These are phyloP conservation scores for Euleptes europaea DNA, from an alignment of 2,113 vertebrate species.

Conservation along the genomic window DNA sequence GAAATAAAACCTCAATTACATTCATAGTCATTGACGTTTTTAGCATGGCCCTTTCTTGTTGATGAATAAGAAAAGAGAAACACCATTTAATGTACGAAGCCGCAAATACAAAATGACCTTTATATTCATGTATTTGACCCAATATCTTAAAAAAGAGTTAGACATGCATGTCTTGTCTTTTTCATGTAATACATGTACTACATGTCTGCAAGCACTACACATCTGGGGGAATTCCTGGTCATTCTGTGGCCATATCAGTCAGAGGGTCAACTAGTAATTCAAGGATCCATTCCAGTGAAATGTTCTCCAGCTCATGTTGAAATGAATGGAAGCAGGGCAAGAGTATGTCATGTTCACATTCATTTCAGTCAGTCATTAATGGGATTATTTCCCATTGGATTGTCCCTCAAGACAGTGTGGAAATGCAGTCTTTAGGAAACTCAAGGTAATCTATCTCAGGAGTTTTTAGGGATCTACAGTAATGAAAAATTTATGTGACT, in stretches of 20 bases:
- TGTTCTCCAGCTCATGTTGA: neutral
- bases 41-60: constrained; percentile 38
- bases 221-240: neutral
- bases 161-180: neutral
- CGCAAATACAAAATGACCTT: neutral
- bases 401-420: neutral
- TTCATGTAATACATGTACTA: neutral
- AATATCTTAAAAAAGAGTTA: neutral
- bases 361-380: neutral
- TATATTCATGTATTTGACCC: neutral
- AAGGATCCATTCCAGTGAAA: neutral
- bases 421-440: neutral
- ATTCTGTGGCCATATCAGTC: neutral
- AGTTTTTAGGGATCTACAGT: neutral
- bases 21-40: constrained; percentile 32
- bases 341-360: neutral
- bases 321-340: neutral
- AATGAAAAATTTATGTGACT: neutral
- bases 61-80: neutral
- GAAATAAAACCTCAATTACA: constrained; percentile 51
- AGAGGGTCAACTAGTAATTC: neutral
- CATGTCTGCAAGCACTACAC: neutral
- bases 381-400: neutral
- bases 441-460: neutral
- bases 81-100: neutral